Conservation (phyloP, 2,888 invertebrate genomes). For the Melolontha melolontha region DNA sequence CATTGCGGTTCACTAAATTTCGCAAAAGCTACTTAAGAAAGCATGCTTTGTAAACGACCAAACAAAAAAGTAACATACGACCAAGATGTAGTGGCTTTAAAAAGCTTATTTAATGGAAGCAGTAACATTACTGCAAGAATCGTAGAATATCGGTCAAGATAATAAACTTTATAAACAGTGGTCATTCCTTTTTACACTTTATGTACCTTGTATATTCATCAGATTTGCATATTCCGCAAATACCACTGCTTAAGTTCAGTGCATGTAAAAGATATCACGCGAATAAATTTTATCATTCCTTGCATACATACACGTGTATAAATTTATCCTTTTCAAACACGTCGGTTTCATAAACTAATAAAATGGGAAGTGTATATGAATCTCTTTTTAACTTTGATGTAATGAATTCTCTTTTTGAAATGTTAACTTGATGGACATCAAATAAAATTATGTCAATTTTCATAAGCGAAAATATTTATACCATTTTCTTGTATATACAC, state of each 20-base stretch:
- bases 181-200: constrained; percentile 39
- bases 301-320: not conserved
- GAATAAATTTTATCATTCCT: constrained; percentile 29
- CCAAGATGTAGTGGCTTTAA: constrained; percentile 18
- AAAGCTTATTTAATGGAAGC: constrained; percentile 17
- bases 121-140: constrained; percentile 10
- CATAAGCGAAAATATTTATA: no score
- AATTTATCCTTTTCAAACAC: no score
- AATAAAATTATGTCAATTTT: no score
- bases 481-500: no score
- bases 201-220: constrained; percentile 30
- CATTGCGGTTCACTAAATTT: no score
- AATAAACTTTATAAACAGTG: constrained; percentile 40
- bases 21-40: no score
- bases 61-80: constrained; percentile 17
- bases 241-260: constrained; percentile 26
- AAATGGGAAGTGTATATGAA: no score
- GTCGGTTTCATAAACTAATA: no score
- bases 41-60: no score
- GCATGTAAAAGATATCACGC: constrained; percentile 24
- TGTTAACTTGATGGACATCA: no score
- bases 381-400: no score
- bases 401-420: no score
- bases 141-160: constrained; percentile 29
- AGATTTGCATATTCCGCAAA: constrained; percentile 39